A percentile compares a stretch with the other conserved stretches of the same genome.
These are phyloP conservation scores for Caenorhabditis briggsae DNA, from an alignment of 1,140 invertebrate species.

Conservation along the genomic window DNA sequence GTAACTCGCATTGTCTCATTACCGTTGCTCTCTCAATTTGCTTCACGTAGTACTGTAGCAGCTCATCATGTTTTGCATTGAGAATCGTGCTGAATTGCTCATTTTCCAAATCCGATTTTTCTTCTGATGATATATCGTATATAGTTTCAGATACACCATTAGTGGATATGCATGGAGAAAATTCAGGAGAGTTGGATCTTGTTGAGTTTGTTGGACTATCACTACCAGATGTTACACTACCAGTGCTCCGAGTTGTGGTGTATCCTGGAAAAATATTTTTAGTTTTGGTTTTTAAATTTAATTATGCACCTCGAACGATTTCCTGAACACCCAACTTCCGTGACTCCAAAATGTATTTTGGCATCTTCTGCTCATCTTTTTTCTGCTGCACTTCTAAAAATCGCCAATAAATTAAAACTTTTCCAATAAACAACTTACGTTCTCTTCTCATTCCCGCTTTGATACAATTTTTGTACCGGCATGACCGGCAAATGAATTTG, in stretches of 20 bases:
- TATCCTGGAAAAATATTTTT: neutral
- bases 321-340: neutral
- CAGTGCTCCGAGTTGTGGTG: neutral
- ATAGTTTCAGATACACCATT: no score
- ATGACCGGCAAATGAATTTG: conserved; percentile 58
- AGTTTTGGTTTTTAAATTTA: neutral
- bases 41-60: conserved; percentile 36
- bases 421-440: conserved; percentile 28
- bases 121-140: no score
- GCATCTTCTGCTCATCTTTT: conserved; percentile 28
- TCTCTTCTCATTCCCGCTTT: conserved; percentile 60
- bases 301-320: neutral
- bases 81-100: neutral
- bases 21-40: conserved; percentile 1
- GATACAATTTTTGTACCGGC: conserved; percentile 59
- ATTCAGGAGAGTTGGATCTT: neutral
- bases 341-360: conserved; percentile 22
- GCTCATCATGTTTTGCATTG: neutral
- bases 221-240: neutral
- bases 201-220: neutral
- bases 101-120: no score
- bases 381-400: conserved; percentile 44
- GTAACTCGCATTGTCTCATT: neutral
- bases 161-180: no score
- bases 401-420: neutral